phyloP scores from a whole-genome alignment of 2,113 vertebrate genomes.

The Protobothrops flavoviridis region DNA sequence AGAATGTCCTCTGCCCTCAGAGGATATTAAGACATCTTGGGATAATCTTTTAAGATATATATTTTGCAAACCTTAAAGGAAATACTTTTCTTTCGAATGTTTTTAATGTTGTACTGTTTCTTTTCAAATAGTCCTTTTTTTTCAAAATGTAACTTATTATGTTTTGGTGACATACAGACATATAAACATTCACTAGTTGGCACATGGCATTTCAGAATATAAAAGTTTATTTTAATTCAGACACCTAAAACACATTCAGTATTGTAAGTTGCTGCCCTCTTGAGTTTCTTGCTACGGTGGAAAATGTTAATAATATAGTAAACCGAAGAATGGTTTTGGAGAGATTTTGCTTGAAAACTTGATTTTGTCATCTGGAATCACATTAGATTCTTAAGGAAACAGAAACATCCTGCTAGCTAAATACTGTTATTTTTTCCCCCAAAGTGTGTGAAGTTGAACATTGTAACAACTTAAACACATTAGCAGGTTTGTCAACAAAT shows the following conservation, averaged over 20 bases:
- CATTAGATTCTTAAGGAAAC: neutral
- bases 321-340: neutral
- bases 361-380: conserved; percentile 9
- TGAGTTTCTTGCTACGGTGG: neutral
- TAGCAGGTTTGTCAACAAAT: neutral
- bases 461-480: neutral
- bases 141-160: neutral
- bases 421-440: neutral
- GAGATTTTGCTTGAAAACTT: neutral
- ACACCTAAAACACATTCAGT: neutral
- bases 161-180: neutral
- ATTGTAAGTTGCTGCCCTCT: neutral
- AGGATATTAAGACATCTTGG: neutral
- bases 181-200: neutral
- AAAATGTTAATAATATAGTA: neutral
- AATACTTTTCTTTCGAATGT: neutral
- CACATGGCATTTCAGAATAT: neutral
- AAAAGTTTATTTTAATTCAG: neutral
- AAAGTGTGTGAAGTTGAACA: neutral
- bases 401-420: neutral
- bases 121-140: neutral
- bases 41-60: neutral
- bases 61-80: neutral
- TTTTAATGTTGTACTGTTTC: neutral
- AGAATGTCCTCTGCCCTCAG: neutral